Conservation (phyloP, 2,888 invertebrate genomes). For the Dryomyza anilis region DNA sequence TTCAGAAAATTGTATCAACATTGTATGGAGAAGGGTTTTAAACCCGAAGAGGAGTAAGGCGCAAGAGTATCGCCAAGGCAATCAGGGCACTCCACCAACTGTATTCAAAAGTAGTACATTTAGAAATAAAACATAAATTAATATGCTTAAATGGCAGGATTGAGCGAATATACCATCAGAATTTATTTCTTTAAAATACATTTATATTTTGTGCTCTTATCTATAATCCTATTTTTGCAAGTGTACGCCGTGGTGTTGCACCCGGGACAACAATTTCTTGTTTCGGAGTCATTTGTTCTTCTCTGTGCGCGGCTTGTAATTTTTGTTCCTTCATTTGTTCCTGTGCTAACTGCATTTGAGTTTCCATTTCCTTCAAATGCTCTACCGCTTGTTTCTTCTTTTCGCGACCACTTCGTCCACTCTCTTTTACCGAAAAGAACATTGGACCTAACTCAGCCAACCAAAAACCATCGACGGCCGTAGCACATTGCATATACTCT, state of each 20-base stretch:
- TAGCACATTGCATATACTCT: conserved; percentile 99
- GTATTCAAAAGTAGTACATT: too few species aligned
- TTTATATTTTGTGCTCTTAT: too few species aligned
- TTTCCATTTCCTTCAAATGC: conserved; percentile 92
- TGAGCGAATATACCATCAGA: too few species aligned
- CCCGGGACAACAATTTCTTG: conserved; percentile 85
- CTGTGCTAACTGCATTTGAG: conserved; percentile 93
- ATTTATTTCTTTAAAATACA: too few species aligned
- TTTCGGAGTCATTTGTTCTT: conserved; percentile 74
- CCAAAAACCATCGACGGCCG: conserved; percentile 98
- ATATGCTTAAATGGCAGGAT: too few species aligned
- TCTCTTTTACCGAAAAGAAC: conserved; percentile 97
- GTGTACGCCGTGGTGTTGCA: conserved; percentile 76
- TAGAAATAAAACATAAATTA: too few species aligned
- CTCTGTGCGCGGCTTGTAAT: conserved; percentile 74
- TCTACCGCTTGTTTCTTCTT: conserved; percentile 88
- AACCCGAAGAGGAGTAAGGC: too few species aligned
- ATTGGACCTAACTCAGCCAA: conserved; percentile 97
- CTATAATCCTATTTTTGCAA: conserved; percentile 79
- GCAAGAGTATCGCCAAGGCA: too few species aligned
- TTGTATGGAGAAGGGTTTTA: too few species aligned
- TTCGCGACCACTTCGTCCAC: conserved; percentile 85
- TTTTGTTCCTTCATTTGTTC: conserved; percentile 87
- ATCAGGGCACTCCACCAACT: too few species aligned
- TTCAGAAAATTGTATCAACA: too few species aligned